Evolutionary conservation across 2,797 vertebrate genomes (phyloP), one percentile per base, ranked within the genome.

Genomic region (Argya squamiceps): DNA sequence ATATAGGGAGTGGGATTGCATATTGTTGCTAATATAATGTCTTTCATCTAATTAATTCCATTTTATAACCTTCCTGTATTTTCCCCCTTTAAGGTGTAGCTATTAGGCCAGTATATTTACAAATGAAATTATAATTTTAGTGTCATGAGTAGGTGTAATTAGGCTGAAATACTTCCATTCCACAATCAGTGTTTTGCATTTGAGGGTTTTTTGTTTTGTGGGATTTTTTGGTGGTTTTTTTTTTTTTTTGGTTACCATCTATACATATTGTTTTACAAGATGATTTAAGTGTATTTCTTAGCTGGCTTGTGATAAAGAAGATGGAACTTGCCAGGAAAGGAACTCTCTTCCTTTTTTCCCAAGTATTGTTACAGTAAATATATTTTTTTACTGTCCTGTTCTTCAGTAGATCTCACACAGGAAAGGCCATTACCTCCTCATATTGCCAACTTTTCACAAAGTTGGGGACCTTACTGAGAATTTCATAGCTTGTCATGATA

Each of bases 1-100:
- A 36, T 88, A 65, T 44, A 15, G 73, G 26, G 78, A 83, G 11
- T 90, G 52, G 91, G 82, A 84, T 73, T 79, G 46, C 47, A 8
- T 70, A 2, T 55, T 71, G 56, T 84, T 94, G 52, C 80, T 91
- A 93, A 47, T 78, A 75, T 26, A 43, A 78, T 96, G 74, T 34
- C 84, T 74, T 96, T 97, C 77, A 67, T 36, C 37, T 87, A 83
- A 90, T 78, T 68, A 94, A 88, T 58, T 94, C 47, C 50, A 92
- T 92, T 90, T 93, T 67, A 32, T 22, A 58, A 52, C 89, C 20
- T 91, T 68, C 30, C 7, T 64, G 8, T 23, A 16, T 90, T 65
- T 80, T 4, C 11, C 22, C 14, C 5, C 10, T 86, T 59, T 80
- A 82, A 92, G 50, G 50, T 89, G 37, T 84, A 92, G 70, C 8